These are phyloP conservation scores for Bactericera cockerelli DNA, from an alignment of 1,140 invertebrate species.

Conservation along the genomic window DNA sequence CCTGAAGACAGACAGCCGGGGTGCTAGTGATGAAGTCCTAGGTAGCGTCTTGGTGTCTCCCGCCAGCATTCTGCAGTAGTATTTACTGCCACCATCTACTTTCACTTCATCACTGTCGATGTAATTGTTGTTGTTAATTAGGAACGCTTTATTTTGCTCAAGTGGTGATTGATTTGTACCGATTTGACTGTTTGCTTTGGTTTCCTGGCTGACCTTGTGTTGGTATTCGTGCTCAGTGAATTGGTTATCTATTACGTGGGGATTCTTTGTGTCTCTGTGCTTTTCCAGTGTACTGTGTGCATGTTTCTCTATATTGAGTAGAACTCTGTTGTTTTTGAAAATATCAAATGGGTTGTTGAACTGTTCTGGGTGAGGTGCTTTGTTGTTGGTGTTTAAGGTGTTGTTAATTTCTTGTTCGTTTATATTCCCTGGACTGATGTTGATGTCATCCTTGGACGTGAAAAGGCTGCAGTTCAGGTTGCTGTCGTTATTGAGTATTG, in stretches of 20 bases:
- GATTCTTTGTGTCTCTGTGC: too few species aligned
- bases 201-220: too few species aligned
- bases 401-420: background rate
- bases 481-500: background rate
- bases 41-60: background rate
- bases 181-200: too few species aligned
- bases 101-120: background rate
- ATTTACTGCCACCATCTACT: background rate
- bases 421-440: background rate
- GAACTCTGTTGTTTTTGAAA: background rate
- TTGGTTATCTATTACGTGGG: too few species aligned
- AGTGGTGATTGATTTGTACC: too few species aligned
- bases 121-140: constrained; percentile 9
- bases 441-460: background rate
- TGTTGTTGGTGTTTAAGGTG: background rate
- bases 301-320: background rate
- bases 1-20: background rate
- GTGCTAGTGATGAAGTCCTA: background rate
- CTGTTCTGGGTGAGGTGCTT: background rate
- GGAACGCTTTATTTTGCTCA: background rate
- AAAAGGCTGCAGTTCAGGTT: background rate
- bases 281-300: too few species aligned
- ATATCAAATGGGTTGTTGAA: background rate
- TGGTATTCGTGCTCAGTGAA: too few species aligned
- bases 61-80: background rate